These are phyloP conservation scores for Heliocidaris tuberculata DNA, from an alignment of 35 echinoderm and acorn worm species.

Conservation along the genomic window DNA sequence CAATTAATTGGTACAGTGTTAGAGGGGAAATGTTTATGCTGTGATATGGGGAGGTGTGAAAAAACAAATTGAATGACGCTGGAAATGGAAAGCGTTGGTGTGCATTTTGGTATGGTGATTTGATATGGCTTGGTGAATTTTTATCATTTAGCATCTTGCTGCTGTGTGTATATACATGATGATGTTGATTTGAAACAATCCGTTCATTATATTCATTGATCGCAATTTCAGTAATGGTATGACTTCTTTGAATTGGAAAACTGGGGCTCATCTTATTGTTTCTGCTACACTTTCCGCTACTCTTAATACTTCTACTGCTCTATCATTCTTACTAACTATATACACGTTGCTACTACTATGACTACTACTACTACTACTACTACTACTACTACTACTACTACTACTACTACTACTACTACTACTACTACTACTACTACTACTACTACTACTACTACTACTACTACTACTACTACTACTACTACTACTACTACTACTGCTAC, in stretches of 20 bases:
- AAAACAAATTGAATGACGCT: neutral
- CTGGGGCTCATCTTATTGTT: too few species aligned
- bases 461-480: slow-evolving; percentile 45
- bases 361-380: slow-evolving; percentile 10
- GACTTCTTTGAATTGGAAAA: too few species aligned
- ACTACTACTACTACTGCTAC: slow-evolving; percentile 42
- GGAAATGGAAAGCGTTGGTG: neutral
- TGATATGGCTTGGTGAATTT: too few species aligned
- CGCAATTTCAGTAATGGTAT: too few species aligned
- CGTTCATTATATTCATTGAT: too few species aligned
- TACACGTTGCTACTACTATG: neutral
- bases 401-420: neutral
- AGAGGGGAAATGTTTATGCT: neutral
- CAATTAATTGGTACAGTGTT: neutral
- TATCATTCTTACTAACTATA: neutral
- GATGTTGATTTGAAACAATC: too few species aligned
- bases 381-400: slow-evolving; percentile 26
- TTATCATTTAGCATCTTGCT: too few species aligned
- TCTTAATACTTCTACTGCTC: neutral
- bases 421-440: slow-evolving; percentile 14
- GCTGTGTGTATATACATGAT: too few species aligned
- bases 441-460: slow-evolving; percentile 24
- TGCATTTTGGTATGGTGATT: too few species aligned
- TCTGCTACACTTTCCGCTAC: neutral
- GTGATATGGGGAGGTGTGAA: neutral